These are phyloP conservation scores for Neoarius graeffei DNA, from an alignment of 2,113 vertebrate genomes.

Conservation along the genomic window DNA sequence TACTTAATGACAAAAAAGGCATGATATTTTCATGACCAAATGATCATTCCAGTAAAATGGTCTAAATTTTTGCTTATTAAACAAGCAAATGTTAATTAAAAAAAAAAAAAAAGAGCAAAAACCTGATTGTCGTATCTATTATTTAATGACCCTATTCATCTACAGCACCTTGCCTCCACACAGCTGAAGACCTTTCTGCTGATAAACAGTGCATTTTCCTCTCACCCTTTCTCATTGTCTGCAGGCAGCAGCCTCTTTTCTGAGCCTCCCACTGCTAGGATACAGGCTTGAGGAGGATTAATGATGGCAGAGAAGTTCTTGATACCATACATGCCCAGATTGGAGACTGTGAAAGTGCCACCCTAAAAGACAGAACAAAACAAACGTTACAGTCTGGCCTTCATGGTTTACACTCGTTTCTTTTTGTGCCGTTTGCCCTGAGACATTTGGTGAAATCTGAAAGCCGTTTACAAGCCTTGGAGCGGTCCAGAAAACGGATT, in stretches of 20 bases:
- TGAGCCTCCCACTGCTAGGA: slow-evolving; percentile 91
- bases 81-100: too few species aligned
- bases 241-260: slow-evolving; percentile 88
- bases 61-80: not conserved
- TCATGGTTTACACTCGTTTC: not conserved
- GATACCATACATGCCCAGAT: slow-evolving; percentile 98
- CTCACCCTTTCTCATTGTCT: slow-evolving; percentile 93
- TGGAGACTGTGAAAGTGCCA: slow-evolving; percentile 97
- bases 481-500: not conserved
- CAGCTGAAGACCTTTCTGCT: not conserved
- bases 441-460: not conserved
- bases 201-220: not conserved
- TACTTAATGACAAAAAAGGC: not conserved
- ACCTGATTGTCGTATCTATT: not conserved
- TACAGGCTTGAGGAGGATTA: slow-evolving; percentile 96
- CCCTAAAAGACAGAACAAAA: slow-evolving; percentile 71
- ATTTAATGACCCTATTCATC: not conserved
- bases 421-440: not conserved
- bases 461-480: not conserved
- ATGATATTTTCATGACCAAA: not conserved
- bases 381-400: not conserved
- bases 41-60: not conserved
- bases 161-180: not conserved
- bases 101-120: not conserved
- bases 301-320: slow-evolving; percentile 99